Conservation (phyloP, 2,113 vertebrate species). For the Colinus virginianus region DNA sequence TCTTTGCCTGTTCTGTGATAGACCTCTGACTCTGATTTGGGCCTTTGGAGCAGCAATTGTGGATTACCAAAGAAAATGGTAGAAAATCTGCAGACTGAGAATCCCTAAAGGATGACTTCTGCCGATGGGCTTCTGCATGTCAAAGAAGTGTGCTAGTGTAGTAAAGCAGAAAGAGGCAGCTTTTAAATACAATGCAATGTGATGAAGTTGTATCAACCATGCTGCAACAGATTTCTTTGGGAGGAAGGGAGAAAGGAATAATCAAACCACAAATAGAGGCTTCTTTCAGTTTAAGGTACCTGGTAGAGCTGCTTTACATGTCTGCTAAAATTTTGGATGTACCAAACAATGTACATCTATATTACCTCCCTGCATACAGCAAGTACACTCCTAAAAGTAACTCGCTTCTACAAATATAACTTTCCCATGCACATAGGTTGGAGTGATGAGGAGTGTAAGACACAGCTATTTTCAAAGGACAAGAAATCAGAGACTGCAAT, state of each 20-base stretch:
- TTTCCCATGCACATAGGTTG: neutral
- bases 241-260: neutral
- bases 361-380: neutral
- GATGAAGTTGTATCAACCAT: neutral
- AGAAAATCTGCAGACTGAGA: constrained; percentile 33
- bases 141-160: neutral
- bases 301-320: neutral
- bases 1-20: neutral
- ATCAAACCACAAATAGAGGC: neutral
- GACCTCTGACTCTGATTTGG: constrained; percentile 26
- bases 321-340: neutral
- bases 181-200: neutral
- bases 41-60: neutral
- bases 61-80: constrained; percentile 1
- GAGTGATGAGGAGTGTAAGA: neutral
- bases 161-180: neutral
- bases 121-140: constrained; percentile 39
- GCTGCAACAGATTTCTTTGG: neutral
- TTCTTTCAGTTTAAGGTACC: neutral
- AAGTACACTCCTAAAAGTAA: neutral
- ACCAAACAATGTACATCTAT: too few relatives aligned
- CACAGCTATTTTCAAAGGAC: neutral
- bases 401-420: neutral
- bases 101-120: constrained; percentile 51
- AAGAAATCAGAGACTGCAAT: neutral